Percentiles rank a stretch among this genome's conserved stretches.
Conservation (phyloP, 2,888 invertebrate species). For the Hybos culiciformis region DNA sequence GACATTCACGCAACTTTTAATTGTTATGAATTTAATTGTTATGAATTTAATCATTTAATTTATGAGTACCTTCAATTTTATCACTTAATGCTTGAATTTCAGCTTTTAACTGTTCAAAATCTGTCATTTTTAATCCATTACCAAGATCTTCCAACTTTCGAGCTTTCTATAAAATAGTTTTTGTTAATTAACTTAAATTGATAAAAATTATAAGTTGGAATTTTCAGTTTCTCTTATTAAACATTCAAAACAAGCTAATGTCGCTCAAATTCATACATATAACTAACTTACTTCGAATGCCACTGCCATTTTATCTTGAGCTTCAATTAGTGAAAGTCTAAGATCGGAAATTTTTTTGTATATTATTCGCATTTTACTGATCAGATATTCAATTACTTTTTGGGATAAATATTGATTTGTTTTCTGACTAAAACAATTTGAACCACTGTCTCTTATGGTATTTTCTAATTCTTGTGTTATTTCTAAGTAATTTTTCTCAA, state of each 20-base stretch:
- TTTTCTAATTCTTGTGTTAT: constrained; percentile 14
- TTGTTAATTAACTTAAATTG: not conserved
- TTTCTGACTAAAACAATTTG: constrained; percentile 2
- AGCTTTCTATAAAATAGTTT: constrained; percentile 20
- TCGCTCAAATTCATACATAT: not conserved
- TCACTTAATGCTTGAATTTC: constrained; percentile 23
- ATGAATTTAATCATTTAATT: too few relatives aligned
- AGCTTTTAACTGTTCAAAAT: constrained; percentile 24
- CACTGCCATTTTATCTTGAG: constrained; percentile 19
- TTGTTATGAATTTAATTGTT: too few relatives aligned
- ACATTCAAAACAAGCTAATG: not conserved
- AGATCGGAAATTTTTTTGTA: constrained; percentile 22
- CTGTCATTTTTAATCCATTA: constrained; percentile 21
- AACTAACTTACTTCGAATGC: constrained; percentile 19
- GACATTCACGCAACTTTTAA: too few relatives aligned
- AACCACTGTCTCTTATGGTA: constrained; percentile 8
- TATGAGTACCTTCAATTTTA: constrained; percentile 26
- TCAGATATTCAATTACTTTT: constrained; percentile 12
- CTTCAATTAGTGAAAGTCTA: constrained; percentile 20
- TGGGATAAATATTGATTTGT: constrained; percentile 11
- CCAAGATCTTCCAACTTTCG: constrained; percentile 23
- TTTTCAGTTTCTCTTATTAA: not conserved
- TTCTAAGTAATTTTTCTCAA: not conserved
- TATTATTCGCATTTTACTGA: constrained; percentile 17
- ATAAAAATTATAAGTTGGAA: not conserved